Evolutionary conservation across 2,797 vertebrate genomes (phyloP).

Genomic region (Melanogrammus aeglefinus): DNA sequence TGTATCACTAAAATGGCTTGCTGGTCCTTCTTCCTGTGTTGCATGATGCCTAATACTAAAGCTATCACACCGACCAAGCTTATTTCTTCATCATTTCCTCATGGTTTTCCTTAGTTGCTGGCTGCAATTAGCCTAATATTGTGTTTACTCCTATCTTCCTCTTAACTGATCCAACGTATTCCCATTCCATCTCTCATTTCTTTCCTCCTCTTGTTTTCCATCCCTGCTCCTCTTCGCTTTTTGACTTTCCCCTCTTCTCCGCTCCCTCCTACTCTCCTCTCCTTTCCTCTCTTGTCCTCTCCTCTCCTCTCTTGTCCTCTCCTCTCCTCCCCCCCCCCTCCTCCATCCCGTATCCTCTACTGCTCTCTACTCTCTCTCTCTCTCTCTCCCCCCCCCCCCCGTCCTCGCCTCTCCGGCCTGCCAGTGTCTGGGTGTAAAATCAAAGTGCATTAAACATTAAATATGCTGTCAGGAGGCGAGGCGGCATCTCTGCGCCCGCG

Average conservation of each 20-base stretch:
- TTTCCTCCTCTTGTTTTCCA: background rate
- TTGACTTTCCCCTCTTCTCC: background rate
- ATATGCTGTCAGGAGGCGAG: conserved; percentile 71
- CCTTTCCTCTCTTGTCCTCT: background rate
- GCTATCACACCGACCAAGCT: background rate
- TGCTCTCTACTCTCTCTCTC: background rate
- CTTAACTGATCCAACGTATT: background rate
- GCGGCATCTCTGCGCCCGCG: conserved; percentile 63
- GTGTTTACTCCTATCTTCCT: background rate
- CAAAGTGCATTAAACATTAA: conserved; percentile 83
- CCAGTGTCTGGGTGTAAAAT: conserved; percentile 71
- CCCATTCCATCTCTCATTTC: too few species aligned
- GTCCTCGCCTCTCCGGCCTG: conserved; percentile 45
- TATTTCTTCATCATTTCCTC: background rate
- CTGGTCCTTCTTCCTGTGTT: background rate
- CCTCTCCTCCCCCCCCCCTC: background rate
- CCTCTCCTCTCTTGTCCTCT: conserved; percentile 1
- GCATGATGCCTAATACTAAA: background rate
- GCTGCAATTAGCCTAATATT: background rate
- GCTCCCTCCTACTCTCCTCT: background rate
- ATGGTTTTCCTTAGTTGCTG: background rate
- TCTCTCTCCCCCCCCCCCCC: conserved; percentile 17
- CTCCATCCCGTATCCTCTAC: background rate
- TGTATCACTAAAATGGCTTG: too few species aligned
- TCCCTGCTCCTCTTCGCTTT: background rate